Evolutionary conservation across 2,888 invertebrate genomes (phyloP), one percentile per base, ranked within the genome.

Genomic region (Brachylomia viminalis): DNA sequence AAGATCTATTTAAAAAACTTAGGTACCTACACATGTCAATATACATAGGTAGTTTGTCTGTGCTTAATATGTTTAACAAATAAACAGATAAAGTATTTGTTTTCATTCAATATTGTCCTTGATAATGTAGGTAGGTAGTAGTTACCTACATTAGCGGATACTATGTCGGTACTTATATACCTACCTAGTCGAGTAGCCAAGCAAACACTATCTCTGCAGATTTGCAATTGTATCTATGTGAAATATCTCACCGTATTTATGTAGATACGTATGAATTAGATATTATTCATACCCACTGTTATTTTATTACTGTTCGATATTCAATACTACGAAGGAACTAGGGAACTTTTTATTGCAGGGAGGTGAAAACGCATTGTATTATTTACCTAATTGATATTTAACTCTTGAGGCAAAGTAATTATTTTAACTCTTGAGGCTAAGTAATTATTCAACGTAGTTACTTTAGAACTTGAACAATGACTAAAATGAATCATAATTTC

Each of bases 401-500:
- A 52, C 38, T 69, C 42, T 75, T 52, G 58, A 52, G 20, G 20
- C 45, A 58, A 78, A 71, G 47, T 73, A 75, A 68, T 83, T 65
- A 71, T 69, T 75, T 62, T 58, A 62, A 52, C 38, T 69, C 42
- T 75, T 52, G 58, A 52, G 20, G 20, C 45, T 54, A 78, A 71
- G 47, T 73, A 75, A 68, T 83, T 65, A 71, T 69, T 75, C 70
- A 69, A 72, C 65, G 67, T 75, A 68, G 49, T 10, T 42, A 38
- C 38, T 38, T 64, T 73, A 73, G 20, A 83, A 80, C 61, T 73
- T 11, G 42, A 65, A 78, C 72, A 77, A 67, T 68, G 52, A 73
- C 54, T 52, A 71, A 30, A 62, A 70, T 80, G 83, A 83, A 76
- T 83, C 84, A 83, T 64, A 62, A 62, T 79, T 82, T 79, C 69